Evolutionary conservation across 1,140 invertebrate genomes (phyloP).

Genomic region (Zophobas atratus): DNA sequence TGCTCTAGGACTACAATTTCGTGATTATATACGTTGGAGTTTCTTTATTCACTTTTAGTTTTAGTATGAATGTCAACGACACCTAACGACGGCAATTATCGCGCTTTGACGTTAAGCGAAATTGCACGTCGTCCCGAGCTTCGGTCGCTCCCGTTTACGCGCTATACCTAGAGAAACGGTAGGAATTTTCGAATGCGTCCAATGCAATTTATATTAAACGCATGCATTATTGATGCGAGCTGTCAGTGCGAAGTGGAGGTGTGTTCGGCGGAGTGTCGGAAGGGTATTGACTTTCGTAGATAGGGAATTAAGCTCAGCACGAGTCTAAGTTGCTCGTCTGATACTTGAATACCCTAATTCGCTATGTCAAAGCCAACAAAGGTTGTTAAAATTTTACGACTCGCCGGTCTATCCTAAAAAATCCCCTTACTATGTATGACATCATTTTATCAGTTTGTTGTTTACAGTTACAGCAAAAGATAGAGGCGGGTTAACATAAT

Average conservation of each 20-base stretch:
- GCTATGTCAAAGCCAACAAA: slow-evolving; percentile 8
- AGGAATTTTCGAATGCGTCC: background rate
- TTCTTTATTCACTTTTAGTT: background rate
- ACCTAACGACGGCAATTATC: background rate
- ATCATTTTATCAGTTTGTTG: slow-evolving; percentile 22
- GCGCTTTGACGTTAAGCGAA: background rate
- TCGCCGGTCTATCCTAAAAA: slow-evolving; percentile 21
- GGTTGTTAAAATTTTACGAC: slow-evolving; percentile 34
- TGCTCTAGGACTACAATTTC: slow-evolving; percentile 23
- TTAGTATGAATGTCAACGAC: background rate
- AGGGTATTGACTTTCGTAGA: slow-evolving; percentile 36
- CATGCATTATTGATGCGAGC: slow-evolving; percentile 33
- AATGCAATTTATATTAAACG: slow-evolving; percentile 30
- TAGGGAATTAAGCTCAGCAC: slow-evolving; percentile 26
- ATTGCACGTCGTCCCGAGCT: background rate
- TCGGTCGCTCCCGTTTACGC: background rate
- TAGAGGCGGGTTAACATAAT: background rate
- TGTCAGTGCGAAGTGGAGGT: slow-evolving; percentile 32
- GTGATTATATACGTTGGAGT: slow-evolving; percentile 10
- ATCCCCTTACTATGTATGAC: slow-evolving; percentile 16
- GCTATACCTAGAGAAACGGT: background rate
- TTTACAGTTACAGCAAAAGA: background rate
- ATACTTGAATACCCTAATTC: slow-evolving; percentile 35
- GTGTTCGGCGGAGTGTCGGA: slow-evolving; percentile 26
- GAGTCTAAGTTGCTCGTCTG: background rate